Evolutionary conservation across 2,113 vertebrate species (phyloP).

Genomic region (Larimichthys crocea): DNA sequence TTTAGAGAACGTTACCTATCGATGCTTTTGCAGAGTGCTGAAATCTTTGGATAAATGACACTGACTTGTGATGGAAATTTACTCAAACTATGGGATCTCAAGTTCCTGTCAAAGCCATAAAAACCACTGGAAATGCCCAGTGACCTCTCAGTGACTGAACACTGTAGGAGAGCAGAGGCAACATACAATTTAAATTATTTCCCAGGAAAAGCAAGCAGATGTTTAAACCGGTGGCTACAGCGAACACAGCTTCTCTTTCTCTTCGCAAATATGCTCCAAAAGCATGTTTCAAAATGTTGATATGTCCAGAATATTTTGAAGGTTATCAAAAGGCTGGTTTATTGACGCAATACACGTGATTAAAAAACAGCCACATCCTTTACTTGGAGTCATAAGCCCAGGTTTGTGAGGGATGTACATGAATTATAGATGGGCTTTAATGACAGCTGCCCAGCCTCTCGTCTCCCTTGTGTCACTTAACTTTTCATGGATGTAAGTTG

Average conservation of each 20-base stretch:
- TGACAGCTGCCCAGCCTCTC: conserved; percentile 59
- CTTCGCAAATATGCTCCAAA: not conserved
- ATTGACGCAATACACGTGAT: conserved; percentile 14
- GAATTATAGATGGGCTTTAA: conserved; percentile 68
- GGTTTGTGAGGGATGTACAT: conserved; percentile 56
- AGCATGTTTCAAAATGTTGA: not conserved
- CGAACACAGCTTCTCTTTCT: not conserved
- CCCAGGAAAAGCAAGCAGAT: conserved; percentile 43
- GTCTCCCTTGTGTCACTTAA: conserved; percentile 56
- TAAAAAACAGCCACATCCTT: conserved; percentile 24
- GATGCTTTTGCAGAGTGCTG: not conserved
- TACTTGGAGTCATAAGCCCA: conserved; percentile 22
- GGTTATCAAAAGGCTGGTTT: conserved; percentile 8
- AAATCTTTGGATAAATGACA: not conserved
- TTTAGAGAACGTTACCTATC: not conserved
- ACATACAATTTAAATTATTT: conserved; percentile 46
- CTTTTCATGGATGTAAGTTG: conserved; percentile 50
- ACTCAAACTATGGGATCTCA: conserved; percentile 29
- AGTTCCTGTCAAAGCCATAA: conserved; percentile 29
- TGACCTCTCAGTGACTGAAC: conserved; percentile 45
- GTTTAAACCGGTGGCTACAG: conserved; percentile 17
- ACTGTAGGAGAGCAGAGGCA: conserved; percentile 23
- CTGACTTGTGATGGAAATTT: conserved; percentile 33
- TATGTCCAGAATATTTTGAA: conserved; percentile 11
- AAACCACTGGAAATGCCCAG: conserved; percentile 38